Base-by-base conservation (phyloP, 1,140 invertebrate genomes). In the Laupala kohalensis region DNA sequence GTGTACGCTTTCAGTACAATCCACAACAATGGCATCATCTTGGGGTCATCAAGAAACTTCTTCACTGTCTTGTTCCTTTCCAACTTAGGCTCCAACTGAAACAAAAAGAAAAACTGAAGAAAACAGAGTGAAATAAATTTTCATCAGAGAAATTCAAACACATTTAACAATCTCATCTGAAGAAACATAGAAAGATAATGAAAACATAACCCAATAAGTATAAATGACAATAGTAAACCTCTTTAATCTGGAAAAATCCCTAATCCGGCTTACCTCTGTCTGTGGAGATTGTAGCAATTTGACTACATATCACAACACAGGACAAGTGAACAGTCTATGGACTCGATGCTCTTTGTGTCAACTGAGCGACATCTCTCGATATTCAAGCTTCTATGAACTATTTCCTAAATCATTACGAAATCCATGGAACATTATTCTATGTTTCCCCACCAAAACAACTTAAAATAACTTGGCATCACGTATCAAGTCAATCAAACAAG, bases 1-100 rank as follows among this genome's bases (percentile, higher is more conserved):
- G 92, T 88, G 75, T 94, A 93, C 0, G 88, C 75, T 79, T 93
- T 94, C 3, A 92, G 79, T 2, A 92, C 25, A 0, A 89, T 72
- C 78, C 79, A 81, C 12, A 80, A 73, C 3, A 84, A 69, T 27
- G 78, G 75, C 30, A 77, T 76, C 25, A 83, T 69, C 25, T 74
- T 72, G 64, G 78, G 77, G 12, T 74, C 72, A 5, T 69, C 73
- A 1, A 78, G 69, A 15, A 76, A 73, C 23, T 74, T 66, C 28
- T 75, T 69, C 6, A 79, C 19, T 19, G 69, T 72, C 29, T 76
- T 75, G 74, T 80, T 77, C 72, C 78, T 78, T 28, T 67, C 37
- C 6, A 83, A 66, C 23, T 79, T 75, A 12, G 73, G 70, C 67
- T 76, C 75, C 19, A 84, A 69, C 81, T 84, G 77, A 28, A 79